These are phyloP conservation scores for Poecilobothrus nobilitatus DNA, from an alignment of 2,888 invertebrate genomes.

Conservation along the genomic window DNA sequence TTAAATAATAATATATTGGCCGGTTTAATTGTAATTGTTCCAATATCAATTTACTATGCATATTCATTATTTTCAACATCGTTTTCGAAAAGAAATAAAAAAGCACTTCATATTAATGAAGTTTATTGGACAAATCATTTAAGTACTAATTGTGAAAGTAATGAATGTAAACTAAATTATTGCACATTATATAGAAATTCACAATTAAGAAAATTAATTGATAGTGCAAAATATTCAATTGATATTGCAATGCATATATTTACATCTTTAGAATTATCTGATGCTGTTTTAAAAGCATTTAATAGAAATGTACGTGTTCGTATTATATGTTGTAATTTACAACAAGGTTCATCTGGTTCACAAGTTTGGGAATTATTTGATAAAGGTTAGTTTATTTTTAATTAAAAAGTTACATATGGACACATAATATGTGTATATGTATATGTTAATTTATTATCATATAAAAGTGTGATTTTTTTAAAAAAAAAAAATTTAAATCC, in stretches of 20 bases:
- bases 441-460: no score
- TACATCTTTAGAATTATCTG: slow-evolving; percentile 26
- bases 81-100: background rate
- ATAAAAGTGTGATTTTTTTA: no score
- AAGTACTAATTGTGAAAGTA: background rate
- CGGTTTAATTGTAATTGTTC: background rate
- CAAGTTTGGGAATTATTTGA: slow-evolving; percentile 26
- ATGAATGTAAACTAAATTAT: background rate
- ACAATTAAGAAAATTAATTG: slow-evolving; percentile 21
- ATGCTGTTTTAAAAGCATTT: slow-evolving; percentile 29
- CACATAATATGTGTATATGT: no score
- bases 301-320: slow-evolving; percentile 32
- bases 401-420: background rate
- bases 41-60: background rate
- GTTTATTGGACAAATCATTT: slow-evolving; percentile 9
- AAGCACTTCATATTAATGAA: background rate
- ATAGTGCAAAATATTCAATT: slow-evolving; percentile 32
- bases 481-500: no score
- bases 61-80: background rate
- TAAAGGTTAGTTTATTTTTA: slow-evolving; percentile 20
- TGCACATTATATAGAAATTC: background rate
- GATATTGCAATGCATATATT: slow-evolving; percentile 39
- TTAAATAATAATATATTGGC: background rate
- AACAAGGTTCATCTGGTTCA: slow-evolving; percentile 28
- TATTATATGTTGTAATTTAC: slow-evolving; percentile 34